phyloP scores from a whole-genome alignment of 2,797 vertebrate genomes.

The Sphaeramia orbicularis region DNA sequence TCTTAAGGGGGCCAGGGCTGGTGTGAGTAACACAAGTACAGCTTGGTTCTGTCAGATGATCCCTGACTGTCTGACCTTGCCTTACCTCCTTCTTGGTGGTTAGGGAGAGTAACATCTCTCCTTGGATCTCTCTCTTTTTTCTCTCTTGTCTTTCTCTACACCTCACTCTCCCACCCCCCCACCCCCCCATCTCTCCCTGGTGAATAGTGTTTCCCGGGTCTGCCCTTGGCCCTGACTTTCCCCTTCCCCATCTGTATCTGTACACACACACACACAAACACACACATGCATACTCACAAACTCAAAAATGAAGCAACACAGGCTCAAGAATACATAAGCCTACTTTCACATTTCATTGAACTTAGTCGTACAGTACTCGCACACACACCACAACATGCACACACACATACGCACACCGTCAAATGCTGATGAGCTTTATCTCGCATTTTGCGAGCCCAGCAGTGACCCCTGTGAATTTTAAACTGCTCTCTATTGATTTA shows the following conservation, averaged over 20 bases:
- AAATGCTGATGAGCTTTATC: conserved; percentile 81
- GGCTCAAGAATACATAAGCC: conserved; percentile 33
- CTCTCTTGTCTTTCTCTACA: conserved; percentile 74
- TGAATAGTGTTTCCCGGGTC: conserved; percentile 79
- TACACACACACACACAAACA: conserved; percentile 39
- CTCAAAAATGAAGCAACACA: conserved; percentile 11
- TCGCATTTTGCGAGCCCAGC: conserved; percentile 67
- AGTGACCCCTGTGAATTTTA: conserved; percentile 79
- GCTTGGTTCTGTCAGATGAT: conserved; percentile 72
- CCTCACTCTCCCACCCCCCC: conserved; percentile 60
- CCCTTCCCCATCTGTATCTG: conserved; percentile 57
- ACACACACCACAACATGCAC: conserved; percentile 32
- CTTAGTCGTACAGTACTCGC: conserved; percentile 10
- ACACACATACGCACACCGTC: conserved; percentile 42
- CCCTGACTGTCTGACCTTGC: conserved; percentile 80
- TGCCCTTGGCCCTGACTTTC: conserved; percentile 83
- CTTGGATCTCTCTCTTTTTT: conserved; percentile 79
- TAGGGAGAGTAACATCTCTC: conserved; percentile 83
- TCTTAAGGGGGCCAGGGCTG: conserved; percentile 29
- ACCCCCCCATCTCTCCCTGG: conserved; percentile 69
- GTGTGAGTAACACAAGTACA: conserved; percentile 54
- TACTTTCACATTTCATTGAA: conserved; percentile 47
- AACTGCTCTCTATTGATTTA: conserved; percentile 86
- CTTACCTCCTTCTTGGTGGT: conserved; percentile 74
- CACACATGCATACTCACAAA: conserved; percentile 18